These are phyloP conservation scores for Poecile montanus DNA, from an alignment of 2,797 vertebrate genomes.

Conservation along the genomic window DNA sequence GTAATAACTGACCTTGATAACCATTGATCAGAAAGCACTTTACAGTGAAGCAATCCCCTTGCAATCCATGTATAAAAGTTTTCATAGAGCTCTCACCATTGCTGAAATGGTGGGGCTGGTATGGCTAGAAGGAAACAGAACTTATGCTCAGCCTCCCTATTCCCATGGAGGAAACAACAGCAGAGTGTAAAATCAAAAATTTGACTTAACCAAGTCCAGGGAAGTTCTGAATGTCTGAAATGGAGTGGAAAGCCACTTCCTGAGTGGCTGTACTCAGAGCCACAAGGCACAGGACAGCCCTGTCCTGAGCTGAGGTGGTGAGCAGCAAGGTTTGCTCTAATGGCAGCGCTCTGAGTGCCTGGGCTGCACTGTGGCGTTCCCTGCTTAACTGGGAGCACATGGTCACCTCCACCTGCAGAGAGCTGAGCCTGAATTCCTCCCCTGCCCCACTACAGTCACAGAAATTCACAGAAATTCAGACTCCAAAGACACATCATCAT, in stretches of 20 bases:
- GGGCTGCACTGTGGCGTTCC: not conserved
- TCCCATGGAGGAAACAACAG: not conserved
- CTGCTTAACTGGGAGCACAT: not conserved
- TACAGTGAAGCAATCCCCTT: not conserved
- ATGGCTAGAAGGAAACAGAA: not conserved
- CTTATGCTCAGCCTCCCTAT: not conserved
- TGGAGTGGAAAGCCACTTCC: not conserved
- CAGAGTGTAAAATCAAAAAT: not conserved
- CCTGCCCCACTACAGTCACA: not conserved
- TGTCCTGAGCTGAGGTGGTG: not conserved
- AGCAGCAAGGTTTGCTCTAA: not conserved
- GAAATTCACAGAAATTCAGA: not conserved
- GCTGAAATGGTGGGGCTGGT: not conserved
- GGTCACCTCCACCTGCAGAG: not conserved
- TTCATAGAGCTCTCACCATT: not conserved
- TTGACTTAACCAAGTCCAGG: not conserved
- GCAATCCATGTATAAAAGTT: not conserved
- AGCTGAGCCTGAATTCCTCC: not conserved
- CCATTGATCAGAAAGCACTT: slow-evolving; percentile 10
- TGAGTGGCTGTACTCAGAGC: not conserved
- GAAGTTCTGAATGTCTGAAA: not conserved
- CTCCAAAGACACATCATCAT: not conserved
- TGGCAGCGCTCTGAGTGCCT: accelerated
- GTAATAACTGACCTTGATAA: not conserved
- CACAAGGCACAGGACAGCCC: not conserved